Evolutionary conservation across 2,797 vertebrate genomes (phyloP), one percentile per base, ranked within the genome.

Genomic region (Anabas testudineus): DNA sequence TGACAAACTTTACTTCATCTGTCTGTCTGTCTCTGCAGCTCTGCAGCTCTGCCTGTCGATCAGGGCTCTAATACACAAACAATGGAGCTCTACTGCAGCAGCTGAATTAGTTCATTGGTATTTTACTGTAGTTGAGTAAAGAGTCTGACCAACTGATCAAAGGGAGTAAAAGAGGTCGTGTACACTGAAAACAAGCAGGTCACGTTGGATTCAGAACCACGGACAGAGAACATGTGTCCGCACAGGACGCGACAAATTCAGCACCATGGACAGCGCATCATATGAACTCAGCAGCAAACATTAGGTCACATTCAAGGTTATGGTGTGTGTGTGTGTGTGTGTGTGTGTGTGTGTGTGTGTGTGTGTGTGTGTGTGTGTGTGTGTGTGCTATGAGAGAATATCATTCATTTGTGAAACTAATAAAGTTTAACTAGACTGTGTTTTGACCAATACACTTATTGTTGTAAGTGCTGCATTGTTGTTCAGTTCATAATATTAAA

Each of bases 1-100:
- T 0, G 46, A 84, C 79, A 85, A 86, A 87, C 85, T 87, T 76
- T 56, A 84, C 78, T 87, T 82, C 59, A 68, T 76, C 59, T 77
- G 62, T 67, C 53, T 77, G 62, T 67, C 53, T 81, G 54, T 42
- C 70, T 65, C 58, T 55, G 36, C 15, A 67, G 34, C 77, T 54
- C 62, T 72, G 70, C 28, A 54, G 55, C 67, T n/a, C n/a, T 83
- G 68, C 65, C 76, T 52, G 51, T 76, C 13, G 3, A 76, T 74
- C 22, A 49, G 22, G 67, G 56, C 58, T 47, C 67, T 70, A 48
- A 32, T 74, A 36, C 60, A 59, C 76, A 64, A 12, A 16, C 47
- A 51, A 66, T 2, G 32, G 13, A 47, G 74, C 46, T 66, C 30
- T 32, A 55, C 22, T 14, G 22, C 32, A 16, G 52, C 36, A 67